These are phyloP conservation scores for Muricea muricata DNA, from an alignment of 92 coral and sea anemone species.

Conservation along the genomic window DNA sequence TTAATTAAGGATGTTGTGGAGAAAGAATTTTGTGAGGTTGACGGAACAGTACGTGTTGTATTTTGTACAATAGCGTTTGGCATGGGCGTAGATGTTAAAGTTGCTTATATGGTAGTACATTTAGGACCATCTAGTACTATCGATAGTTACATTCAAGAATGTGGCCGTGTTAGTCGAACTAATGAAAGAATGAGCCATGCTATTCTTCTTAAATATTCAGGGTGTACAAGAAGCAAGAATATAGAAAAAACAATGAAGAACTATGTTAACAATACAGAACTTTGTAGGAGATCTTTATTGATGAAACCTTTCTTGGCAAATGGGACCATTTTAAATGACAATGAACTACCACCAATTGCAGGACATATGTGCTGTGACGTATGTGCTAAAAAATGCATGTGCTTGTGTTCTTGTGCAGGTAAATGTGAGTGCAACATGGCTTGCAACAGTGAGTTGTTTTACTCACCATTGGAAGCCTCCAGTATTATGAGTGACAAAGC, in stretches of 20 bases:
- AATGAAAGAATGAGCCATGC: slow-evolving; percentile 52
- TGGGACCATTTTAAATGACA: background rate
- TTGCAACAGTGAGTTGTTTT: background rate
- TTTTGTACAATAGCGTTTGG: slow-evolving; percentile 72
- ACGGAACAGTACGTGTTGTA: slow-evolving; percentile 58
- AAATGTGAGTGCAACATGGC: background rate
- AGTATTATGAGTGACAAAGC: too few species aligned
- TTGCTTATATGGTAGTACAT: slow-evolving; percentile 36
- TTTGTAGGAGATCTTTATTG: slow-evolving; percentile 45
- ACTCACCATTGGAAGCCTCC: background rate
- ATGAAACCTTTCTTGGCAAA: slow-evolving; percentile 17
- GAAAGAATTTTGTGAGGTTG: slow-evolving; percentile 59
- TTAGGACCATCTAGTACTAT: slow-evolving; percentile 64
- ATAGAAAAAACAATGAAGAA: slow-evolving; percentile 55
- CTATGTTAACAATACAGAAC: slow-evolving; percentile 42
- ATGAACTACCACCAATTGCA: background rate
- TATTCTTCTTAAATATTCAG: slow-evolving; percentile 53
- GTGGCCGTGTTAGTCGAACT: slow-evolving; percentile 65
- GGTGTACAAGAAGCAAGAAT: slow-evolving; percentile 47
- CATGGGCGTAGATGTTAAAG: slow-evolving; percentile 64
- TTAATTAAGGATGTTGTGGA: slow-evolving; percentile 61
- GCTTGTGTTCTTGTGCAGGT: slow-evolving; percentile 36
- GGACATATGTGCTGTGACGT: slow-evolving; percentile 67
- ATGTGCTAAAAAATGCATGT: slow-evolving; percentile 56
- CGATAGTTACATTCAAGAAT: slow-evolving; percentile 70